A percentile compares a stretch with the other conserved stretches of the same genome.
phyloP scores from a whole-genome alignment of 1,140 invertebrate species.

The Sminthurinus signatus region DNA sequence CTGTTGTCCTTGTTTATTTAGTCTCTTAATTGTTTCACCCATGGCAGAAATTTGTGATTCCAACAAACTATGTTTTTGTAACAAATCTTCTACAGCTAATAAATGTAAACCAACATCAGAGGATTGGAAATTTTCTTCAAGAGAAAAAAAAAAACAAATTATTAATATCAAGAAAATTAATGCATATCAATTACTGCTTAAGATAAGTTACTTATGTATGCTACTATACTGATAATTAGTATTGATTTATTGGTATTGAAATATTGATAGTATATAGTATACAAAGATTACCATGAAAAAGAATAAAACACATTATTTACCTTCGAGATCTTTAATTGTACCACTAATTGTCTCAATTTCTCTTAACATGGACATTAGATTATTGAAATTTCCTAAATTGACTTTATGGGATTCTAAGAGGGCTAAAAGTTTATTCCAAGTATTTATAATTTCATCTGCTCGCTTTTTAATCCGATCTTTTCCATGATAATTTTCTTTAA shows the following conservation, averaged over 20 bases:
- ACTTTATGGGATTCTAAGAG: constrained; percentile 78
- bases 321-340: constrained; percentile 59
- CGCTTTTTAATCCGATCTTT: constrained; percentile 71
- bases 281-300: too few species aligned
- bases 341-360: constrained; percentile 85
- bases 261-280: too few species aligned
- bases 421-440: constrained; percentile 79
- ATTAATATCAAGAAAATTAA: too few species aligned
- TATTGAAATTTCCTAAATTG: constrained; percentile 67
- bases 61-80: constrained; percentile 86
- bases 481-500: constrained; percentile 85
- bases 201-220: too few species aligned
- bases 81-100: constrained; percentile 82
- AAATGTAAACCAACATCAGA: constrained; percentile 87
- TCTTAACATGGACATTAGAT: constrained; percentile 74
- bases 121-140: constrained; percentile 67
- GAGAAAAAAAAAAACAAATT: too few species aligned
- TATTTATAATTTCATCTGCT: constrained; percentile 76
- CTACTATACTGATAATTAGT: too few species aligned
- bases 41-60: constrained; percentile 78
- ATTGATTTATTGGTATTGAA: too few species aligned
- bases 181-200: too few species aligned
- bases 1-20: constrained; percentile 62
- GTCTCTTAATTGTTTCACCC: constrained; percentile 69
- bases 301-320: too few species aligned